These are phyloP conservation scores for Gallinago nigripennis DNA, from an alignment of 2,797 vertebrate species.

Conservation along the genomic window DNA sequence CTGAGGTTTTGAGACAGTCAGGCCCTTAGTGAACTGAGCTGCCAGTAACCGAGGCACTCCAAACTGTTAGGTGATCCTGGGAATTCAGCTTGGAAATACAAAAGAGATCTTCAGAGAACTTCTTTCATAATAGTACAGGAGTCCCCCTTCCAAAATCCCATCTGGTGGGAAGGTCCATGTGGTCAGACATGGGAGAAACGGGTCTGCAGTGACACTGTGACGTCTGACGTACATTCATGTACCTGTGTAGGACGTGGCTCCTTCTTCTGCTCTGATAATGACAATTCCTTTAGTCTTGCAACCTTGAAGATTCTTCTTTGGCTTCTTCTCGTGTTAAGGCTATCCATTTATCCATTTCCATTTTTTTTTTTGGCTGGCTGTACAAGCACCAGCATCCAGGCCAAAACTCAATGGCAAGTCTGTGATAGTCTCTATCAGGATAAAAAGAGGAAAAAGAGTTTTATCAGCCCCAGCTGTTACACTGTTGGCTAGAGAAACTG, in stretches of 20 bases:
- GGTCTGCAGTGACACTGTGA: neutral
- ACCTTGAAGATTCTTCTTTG: neutral
- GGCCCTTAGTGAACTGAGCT: neutral
- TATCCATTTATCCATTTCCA: neutral
- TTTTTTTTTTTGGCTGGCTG: neutral
- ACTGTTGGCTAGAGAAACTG: constrained; percentile 62
- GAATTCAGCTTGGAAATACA: neutral
- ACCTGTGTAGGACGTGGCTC: neutral
- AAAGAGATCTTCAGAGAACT: neutral
- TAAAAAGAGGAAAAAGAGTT: constrained; percentile 50
- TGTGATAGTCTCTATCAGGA: constrained; percentile 37
- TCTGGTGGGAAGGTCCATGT: neutral
- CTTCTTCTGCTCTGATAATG: neutral
- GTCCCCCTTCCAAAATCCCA: neutral
- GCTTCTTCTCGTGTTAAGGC: neutral
- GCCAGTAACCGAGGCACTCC: neutral
- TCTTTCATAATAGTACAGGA: neutral
- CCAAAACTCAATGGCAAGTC: constrained; percentile 53
- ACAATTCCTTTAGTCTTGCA: neutral
- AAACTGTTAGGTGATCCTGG: neutral
- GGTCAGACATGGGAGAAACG: accelerated
- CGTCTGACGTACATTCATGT: accelerated
- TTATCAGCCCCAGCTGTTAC: constrained; percentile 67
- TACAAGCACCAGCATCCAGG: neutral
- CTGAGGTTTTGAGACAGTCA: neutral